These are phyloP conservation scores for Drosophila athabasca DNA, from an alignment of 1,140 invertebrate genomes.

Conservation along the genomic window DNA sequence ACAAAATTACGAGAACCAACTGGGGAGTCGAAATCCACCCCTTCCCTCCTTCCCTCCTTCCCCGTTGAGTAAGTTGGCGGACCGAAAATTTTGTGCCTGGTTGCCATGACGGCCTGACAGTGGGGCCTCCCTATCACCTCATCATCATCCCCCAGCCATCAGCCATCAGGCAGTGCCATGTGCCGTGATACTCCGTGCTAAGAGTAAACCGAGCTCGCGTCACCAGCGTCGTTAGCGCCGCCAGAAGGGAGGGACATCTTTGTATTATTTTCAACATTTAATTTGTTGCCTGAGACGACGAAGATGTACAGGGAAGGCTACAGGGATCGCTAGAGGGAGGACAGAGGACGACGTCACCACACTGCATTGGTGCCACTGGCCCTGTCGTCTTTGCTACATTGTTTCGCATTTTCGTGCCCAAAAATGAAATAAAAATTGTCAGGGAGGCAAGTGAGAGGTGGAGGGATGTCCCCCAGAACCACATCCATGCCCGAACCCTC, in stretches of 20 bases:
- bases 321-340: background rate
- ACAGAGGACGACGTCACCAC: slow-evolving; percentile 46
- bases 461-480: background rate
- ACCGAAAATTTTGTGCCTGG: slow-evolving; percentile 57
- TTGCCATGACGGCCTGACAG: slow-evolving; percentile 58
- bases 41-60: slow-evolving; percentile 9
- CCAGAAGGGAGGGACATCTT: slow-evolving; percentile 71
- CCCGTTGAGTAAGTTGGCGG: slow-evolving; percentile 31
- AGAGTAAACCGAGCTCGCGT: slow-evolving; percentile 73
- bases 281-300: slow-evolving; percentile 78
- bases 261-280: slow-evolving; percentile 82
- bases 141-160: slow-evolving; percentile 17
- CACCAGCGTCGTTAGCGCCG: slow-evolving; percentile 65
- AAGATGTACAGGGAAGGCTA: slow-evolving; percentile 12
- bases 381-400: slow-evolving; percentile 50
- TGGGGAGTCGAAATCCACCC: slow-evolving; percentile 9
- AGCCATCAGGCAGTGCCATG: slow-evolving; percentile 28
- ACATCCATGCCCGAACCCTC: background rate
- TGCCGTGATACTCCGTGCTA: slow-evolving; percentile 62
- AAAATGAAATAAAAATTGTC: slow-evolving; percentile 65
- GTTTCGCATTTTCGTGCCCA: slow-evolving; percentile 69
- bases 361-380: slow-evolving; percentile 2
- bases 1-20: slow-evolving; percentile 16
- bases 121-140: slow-evolving; percentile 3
- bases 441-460: background rate